Conservation (phyloP, 1,140 invertebrate genomes). For the Riptortus pedestris region DNA sequence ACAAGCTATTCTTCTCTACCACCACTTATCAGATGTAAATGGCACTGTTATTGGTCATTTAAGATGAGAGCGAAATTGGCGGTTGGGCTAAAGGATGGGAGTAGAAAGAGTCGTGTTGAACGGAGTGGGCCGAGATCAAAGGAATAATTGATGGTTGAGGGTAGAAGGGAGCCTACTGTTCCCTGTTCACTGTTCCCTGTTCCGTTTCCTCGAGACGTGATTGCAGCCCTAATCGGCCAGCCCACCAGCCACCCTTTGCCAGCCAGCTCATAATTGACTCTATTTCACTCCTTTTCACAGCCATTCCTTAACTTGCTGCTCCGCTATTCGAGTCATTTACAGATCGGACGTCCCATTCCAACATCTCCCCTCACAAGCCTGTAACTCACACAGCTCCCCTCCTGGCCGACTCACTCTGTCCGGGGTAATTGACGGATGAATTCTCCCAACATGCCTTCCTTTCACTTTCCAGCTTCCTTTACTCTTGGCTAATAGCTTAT, state of each 20-base stretch:
- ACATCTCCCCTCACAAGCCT: constrained; percentile 61
- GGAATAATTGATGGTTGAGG: constrained; percentile 24
- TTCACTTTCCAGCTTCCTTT: too few relatives aligned
- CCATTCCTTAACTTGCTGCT: constrained; percentile 5
- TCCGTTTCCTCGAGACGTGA: constrained; percentile 2
- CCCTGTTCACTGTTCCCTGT: background rate
- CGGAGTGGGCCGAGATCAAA: constrained; percentile 26
- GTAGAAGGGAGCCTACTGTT: constrained; percentile 6
- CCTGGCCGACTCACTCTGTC: too few relatives aligned
- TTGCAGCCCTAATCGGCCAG: constrained; percentile 12
- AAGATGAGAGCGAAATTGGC: background rate
- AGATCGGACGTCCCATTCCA: constrained; percentile 62
- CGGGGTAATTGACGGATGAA: too few relatives aligned
- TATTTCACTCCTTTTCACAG: constrained; percentile 14
- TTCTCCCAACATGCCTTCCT: too few relatives aligned
- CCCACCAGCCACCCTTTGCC: background rate
- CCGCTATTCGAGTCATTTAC: constrained; percentile 11
- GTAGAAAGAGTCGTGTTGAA: constrained; percentile 16
- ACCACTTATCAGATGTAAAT: too few relatives aligned
- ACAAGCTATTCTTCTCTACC: too few relatives aligned
- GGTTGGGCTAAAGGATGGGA: constrained; percentile 4
- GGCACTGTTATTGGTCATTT: background rate
- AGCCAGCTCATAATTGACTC: constrained; percentile 15
- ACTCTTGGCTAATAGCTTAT: too few relatives aligned
- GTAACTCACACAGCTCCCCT: constrained; percentile 71